Percentiles rank a stretch among this genome's conserved stretches.
These are phyloP conservation scores for Apodemus speciosus DNA, from an alignment of 2,113 vertebrate genomes.

Conservation along the genomic window DNA sequence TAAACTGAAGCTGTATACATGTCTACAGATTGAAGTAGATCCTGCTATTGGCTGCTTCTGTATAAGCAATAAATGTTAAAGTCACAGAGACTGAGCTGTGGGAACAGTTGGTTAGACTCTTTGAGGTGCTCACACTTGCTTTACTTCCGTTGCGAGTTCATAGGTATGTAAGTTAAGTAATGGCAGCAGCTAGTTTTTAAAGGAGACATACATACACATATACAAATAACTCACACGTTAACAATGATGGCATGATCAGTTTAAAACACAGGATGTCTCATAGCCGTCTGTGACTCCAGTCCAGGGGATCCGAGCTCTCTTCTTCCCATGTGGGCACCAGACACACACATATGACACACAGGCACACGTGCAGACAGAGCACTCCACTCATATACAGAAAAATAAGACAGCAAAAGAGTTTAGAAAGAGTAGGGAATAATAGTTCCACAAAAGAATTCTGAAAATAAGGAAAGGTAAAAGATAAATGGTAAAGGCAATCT, in stretches of 20 bases:
- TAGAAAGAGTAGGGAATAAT: background rate
- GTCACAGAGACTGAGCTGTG: background rate
- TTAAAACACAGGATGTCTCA: background rate
- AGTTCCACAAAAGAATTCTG: background rate
- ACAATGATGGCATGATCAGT: background rate
- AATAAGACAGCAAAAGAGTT: background rate
- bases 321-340: background rate
- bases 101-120: background rate
- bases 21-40: background rate
- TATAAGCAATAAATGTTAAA: background rate
- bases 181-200: background rate
- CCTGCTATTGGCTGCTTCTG: background rate
- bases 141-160: slow-evolving; percentile 1
- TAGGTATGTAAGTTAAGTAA: slow-evolving; percentile 30
- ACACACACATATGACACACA: background rate
- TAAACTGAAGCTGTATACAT: background rate
- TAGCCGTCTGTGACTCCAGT: background rate
- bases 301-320: background rate
- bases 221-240: background rate
- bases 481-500: background rate
- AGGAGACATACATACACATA: background rate
- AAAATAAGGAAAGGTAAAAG: slow-evolving; percentile 7
- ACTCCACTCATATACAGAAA: background rate
- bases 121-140: background rate
- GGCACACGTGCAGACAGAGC: background rate